Percentiles rank a stretch among this genome's conserved stretches.
Evolutionary conservation across 2,888 invertebrate genomes (phyloP).

Genomic region (Drosophila koepferae): DNA sequence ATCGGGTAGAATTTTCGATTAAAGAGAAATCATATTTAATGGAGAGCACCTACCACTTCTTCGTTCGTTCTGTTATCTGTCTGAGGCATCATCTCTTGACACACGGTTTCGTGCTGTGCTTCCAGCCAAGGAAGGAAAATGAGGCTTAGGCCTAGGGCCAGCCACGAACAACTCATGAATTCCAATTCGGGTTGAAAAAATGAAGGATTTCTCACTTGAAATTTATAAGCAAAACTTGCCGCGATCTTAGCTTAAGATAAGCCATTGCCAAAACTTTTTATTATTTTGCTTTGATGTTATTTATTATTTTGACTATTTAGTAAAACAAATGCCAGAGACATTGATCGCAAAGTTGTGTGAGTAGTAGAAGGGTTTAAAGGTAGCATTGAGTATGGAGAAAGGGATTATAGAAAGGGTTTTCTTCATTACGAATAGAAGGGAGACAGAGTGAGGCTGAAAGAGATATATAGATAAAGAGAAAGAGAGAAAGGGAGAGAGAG

Average conservation of each 20-base stretch:
- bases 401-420: no score
- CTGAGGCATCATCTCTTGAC: neutral
- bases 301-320: neutral
- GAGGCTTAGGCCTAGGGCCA: neutral
- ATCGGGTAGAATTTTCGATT: neutral
- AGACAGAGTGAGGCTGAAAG: no score
- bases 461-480: no score
- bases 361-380: no score
- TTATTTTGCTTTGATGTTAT: neutral
- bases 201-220: conserved; percentile 6
- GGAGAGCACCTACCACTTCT: neutral
- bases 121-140: neutral
- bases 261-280: conserved; percentile 1
- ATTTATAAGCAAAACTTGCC: conserved; percentile 19
- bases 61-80: neutral
- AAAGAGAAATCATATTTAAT: no score
- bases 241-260: conserved; percentile 2
- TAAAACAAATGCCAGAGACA: conserved; percentile 1
- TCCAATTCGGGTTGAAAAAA: neutral
- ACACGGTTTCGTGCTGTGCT: neutral
- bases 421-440: no score
- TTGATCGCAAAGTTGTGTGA: neutral
- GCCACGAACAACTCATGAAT: conserved; percentile 21
- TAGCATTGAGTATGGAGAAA: no score
- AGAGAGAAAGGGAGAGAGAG: no score